These are phyloP conservation scores for Otolemur crassicaudatus DNA, from an alignment of 2,797 vertebrate genomes.

Conservation along the genomic window DNA sequence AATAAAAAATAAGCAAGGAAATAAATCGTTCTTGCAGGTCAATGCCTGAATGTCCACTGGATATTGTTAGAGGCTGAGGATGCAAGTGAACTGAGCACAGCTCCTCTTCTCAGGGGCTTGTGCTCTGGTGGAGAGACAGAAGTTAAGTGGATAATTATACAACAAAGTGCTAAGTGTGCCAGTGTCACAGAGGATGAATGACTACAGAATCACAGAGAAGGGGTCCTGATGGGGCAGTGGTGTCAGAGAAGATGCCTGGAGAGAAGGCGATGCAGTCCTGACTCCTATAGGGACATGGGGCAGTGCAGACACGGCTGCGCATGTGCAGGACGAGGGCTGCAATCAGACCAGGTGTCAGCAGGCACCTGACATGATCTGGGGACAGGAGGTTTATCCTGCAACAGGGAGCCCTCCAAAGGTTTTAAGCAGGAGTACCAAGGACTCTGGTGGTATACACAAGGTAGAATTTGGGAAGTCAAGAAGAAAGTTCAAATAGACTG, in stretches of 20 bases:
- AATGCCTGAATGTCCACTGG: background rate
- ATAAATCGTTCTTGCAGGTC: background rate
- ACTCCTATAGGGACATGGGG: background rate
- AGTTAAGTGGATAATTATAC: background rate
- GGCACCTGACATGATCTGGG: background rate
- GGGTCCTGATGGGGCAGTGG: background rate
- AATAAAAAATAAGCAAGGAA: no score
- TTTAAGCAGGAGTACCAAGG: background rate
- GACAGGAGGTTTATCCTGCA: background rate
- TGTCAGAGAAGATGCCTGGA: background rate
- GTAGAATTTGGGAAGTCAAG: background rate
- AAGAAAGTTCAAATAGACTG: background rate
- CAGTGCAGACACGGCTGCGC: background rate
- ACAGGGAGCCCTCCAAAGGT: background rate
- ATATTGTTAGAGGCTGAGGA: background rate
- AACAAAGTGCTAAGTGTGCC: background rate
- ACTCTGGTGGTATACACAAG: background rate
- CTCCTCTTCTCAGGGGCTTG: background rate
- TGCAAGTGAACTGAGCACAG: background rate
- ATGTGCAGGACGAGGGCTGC: background rate
- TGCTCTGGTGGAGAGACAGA: background rate
- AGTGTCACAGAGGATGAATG: background rate
- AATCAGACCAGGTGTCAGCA: no score
- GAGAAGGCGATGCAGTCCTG: background rate
- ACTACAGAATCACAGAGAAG: background rate